Conservation (phyloP, 2,888 invertebrate genomes). For the Calameuta pallipes region DNA sequence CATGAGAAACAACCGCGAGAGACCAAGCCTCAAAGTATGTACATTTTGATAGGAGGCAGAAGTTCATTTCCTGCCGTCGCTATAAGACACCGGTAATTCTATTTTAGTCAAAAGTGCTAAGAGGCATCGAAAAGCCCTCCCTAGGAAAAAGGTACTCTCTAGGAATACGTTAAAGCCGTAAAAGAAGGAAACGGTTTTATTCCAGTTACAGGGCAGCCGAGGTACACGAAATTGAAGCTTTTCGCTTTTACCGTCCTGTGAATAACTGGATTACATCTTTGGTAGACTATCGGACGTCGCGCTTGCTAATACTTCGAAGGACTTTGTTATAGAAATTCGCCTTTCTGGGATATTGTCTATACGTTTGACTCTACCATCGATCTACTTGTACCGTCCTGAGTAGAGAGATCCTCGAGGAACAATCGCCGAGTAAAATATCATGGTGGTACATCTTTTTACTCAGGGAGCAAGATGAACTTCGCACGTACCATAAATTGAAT, state of each 20-base stretch:
- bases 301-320: background rate
- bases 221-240: background rate
- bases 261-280: background rate
- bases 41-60: background rate
- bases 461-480: background rate
- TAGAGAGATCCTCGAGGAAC: background rate
- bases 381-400: background rate
- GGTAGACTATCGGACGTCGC: background rate
- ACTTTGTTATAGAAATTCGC: background rate
- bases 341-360: background rate
- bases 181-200: background rate
- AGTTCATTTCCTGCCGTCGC: background rate
- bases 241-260: background rate
- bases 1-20: slow-evolving; percentile 34
- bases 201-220: background rate
- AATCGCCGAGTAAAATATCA: background rate
- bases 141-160: background rate
- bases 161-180: background rate
- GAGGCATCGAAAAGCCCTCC: slow-evolving; percentile 32
- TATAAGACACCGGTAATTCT: background rate
- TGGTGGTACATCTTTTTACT: background rate
- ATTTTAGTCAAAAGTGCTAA: slow-evolving; percentile 32
- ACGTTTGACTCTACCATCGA: background rate
- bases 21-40: slow-evolving; percentile 6
- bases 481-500: background rate